Base-by-base conservation (phyloP, 2,797 vertebrate genomes). In the Onychomys torridus region DNA sequence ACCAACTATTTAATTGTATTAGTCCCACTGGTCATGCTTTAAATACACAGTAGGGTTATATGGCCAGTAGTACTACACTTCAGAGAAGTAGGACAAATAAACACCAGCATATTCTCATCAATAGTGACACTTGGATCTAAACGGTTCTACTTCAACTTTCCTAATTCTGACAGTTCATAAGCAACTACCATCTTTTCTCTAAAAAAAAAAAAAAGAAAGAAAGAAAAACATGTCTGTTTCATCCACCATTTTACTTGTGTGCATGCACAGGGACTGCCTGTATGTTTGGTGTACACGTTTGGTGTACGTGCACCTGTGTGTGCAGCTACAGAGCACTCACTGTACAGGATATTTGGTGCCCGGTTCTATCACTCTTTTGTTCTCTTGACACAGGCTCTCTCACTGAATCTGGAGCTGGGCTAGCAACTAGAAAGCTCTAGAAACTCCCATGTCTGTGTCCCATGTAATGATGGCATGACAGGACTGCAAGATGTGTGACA, bases 181-280 rank as follows among this genome's bases (percentile, higher is more conserved):
- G 21, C 3, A 59, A 5, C 55, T 6, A 9, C 52, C 34, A 81
- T 34, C 93, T 75, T 81, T 77, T 86, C 21, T 49, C 34, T 81
- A 69, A 93, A 63, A 55, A 46, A 81, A 27, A 93, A 84, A 5
- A 9, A 12, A n/a, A n/a, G n/a, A 93, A 63, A 55, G 40, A 81
- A 27, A 93, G 87, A 5, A 9, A 12, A 89, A 61, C 11, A 25
- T 19, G 29, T 79, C 29, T 55, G 79, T 82, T 89, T 63, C 25
- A 34, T 46, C 11, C 11, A 65, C 67, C 37, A n/a, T n/a, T 78
- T 75, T 85, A 89, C 57, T 79, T 82, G 25, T 88, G 76, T 6
- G 8, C 43, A 43, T 84, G 37, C n/a, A n/a, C n/a, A n/a, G n/a
- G 32, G 25, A 0, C 27, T 46, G 27, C 37, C 23, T 82, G n/a